Evolutionary conservation across 2,888 invertebrate species (phyloP).

Genomic region (Nemoura dubitans): DNA sequence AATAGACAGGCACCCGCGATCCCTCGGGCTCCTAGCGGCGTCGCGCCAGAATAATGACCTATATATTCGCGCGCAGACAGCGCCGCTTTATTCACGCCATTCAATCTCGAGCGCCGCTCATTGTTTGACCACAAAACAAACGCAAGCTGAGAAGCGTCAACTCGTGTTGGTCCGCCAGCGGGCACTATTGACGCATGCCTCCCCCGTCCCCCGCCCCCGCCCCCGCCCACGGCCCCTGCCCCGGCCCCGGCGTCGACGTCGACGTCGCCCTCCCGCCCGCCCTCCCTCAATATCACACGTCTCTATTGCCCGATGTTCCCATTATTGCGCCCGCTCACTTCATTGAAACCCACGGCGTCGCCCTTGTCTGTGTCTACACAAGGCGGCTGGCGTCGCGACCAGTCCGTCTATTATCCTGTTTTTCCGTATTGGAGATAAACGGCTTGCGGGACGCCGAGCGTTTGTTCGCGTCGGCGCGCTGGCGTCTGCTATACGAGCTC

Average conservation of each 20-base stretch:
- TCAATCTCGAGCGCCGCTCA: slow-evolving; percentile 40
- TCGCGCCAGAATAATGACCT: background rate
- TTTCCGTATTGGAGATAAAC: slow-evolving; percentile 27
- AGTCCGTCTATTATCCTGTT: slow-evolving; percentile 5
- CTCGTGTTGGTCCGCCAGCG: slow-evolving; percentile 37
- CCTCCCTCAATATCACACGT: background rate
- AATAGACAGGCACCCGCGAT: background rate
- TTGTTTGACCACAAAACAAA: slow-evolving; percentile 50
- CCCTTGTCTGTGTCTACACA: background rate
- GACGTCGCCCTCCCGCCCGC: no score
- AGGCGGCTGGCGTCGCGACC: background rate
- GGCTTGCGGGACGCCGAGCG: background rate
- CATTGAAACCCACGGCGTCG: background rate
- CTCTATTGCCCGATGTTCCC: slow-evolving; percentile 28
- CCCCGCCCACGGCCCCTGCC: background rate
- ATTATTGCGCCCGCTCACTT: slow-evolving; percentile 23
- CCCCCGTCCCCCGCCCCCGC: background rate
- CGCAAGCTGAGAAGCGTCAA: slow-evolving; percentile 45
- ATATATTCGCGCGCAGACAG: background rate
- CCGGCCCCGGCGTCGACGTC: no score
- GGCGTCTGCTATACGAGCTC: no score
- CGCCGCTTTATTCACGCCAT: slow-evolving; percentile 8
- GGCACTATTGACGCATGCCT: slow-evolving; percentile 25
- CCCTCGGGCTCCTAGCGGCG: no score
- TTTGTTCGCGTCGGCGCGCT: background rate